These are phyloP conservation scores for Phocoena phocoena DNA, from an alignment of 2,113 vertebrate genomes.

Conservation along the genomic window DNA sequence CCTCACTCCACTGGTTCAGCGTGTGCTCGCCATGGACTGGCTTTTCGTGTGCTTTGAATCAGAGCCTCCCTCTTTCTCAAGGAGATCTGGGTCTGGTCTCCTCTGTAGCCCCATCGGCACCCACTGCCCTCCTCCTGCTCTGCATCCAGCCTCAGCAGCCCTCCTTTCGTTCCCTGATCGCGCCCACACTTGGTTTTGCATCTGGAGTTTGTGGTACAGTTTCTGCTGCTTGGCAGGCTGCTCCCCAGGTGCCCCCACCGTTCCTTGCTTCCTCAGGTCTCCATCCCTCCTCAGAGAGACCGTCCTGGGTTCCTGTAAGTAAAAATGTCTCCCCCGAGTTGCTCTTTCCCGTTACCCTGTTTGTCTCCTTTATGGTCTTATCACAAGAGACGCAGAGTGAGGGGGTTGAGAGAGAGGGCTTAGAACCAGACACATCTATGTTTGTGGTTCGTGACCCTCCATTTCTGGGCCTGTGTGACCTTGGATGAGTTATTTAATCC, in stretches of 20 bases:
- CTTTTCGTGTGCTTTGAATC: background rate
- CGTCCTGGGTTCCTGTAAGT: background rate
- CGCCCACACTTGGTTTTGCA: background rate
- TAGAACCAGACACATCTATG: background rate
- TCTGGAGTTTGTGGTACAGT: background rate
- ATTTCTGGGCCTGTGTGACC: background rate
- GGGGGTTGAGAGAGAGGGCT: background rate
- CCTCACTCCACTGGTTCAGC: background rate
- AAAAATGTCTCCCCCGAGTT: background rate
- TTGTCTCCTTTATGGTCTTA: background rate
- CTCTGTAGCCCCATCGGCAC: background rate
- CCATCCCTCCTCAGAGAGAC: background rate
- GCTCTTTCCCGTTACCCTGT: background rate
- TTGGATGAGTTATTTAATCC: background rate
- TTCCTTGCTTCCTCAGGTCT: background rate
- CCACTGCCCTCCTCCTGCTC: too few species aligned
- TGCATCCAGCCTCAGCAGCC: background rate
- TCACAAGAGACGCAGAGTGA: background rate
- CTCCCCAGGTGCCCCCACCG: fast-evolving
- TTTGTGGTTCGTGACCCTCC: background rate
- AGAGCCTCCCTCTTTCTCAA: too few species aligned
- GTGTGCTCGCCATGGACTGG: fast-evolving
- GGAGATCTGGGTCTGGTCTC: background rate
- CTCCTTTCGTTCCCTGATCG: background rate
- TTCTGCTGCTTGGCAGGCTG: background rate